Evolutionary conservation across 92 coral and sea anemone species (phyloP), one percentile per base, ranked within the genome.

Genomic region (Zoanthus solanderi): DNA sequence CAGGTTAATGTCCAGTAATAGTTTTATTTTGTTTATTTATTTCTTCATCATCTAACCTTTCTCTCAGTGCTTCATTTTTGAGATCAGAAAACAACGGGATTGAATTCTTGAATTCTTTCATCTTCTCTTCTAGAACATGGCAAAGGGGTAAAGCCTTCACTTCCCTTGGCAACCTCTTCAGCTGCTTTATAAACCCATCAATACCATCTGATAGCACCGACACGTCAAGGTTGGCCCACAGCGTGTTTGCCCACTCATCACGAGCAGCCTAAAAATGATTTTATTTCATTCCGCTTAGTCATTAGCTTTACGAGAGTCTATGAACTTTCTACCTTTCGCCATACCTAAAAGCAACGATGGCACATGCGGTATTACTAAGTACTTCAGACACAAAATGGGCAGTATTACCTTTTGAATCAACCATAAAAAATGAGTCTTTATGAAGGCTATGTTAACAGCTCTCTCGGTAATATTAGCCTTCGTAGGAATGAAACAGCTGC

Each of bases 211-310:
- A 97, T 31, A 97, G 81, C 15, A 97, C 96, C 17, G 94, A 95
- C 79, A 97, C 99, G 72, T 97, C 97, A 72, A 97, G 96, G 78
- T 97, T 97, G 7, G 99, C 99, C 99, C 99, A 97, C 73, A 97
- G 78, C 0, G 99, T 97, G 94, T 97, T 97, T 15, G 99, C 95
- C 99, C 99, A 97, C 72, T 97, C 99, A 79, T 97, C 98, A 58
- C 98, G 97, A 1, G 99, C 98, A 60, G 95, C 96, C 99, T 97
- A 47, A 50, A 30, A 6, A 44, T 28, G 52, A 71, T 29, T 45
- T 18, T 23, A 63, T 16, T 9, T 16, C 29, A 63, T 4, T n/a
- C n/a, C 17, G 69, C 30, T 63, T 1, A 63, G 32, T 17, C 69
- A n/a, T n/a, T 63, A n/a, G 28, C n/a, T 17, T n/a, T 28, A 63